phyloP scores from a whole-genome alignment of 2,113 vertebrate species.

The Tachysurus fulvidraco region DNA sequence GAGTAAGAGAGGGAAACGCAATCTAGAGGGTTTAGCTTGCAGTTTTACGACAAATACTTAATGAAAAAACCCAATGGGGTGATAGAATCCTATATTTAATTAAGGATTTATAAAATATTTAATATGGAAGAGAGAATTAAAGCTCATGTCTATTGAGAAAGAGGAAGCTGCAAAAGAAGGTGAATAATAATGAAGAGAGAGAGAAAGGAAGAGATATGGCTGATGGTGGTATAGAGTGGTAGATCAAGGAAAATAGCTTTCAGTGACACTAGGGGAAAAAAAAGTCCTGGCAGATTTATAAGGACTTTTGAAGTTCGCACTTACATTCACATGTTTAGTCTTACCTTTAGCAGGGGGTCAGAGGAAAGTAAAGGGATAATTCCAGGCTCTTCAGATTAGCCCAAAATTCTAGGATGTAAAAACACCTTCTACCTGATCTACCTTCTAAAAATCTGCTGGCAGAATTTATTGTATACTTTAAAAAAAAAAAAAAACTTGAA shows the following conservation, averaged over 20 bases:
- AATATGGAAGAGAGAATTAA: conserved; percentile 59
- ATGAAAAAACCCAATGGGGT: conserved; percentile 73
- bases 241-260: conserved; percentile 64
- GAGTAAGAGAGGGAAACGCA: conserved; percentile 60
- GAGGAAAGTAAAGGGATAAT: conserved; percentile 68
- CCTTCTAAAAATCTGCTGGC: neutral
- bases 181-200: conserved; percentile 51
- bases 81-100: conserved; percentile 77
- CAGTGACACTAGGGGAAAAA: conserved; percentile 66
- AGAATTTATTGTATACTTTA: neutral
- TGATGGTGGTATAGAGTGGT: conserved; percentile 67
- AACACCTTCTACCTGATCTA: neutral
- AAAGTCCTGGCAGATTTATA: conserved; percentile 69
- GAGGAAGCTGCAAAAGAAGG: conserved; percentile 38
- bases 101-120: conserved; percentile 78
- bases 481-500: neutral
- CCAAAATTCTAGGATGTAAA: conserved; percentile 28
- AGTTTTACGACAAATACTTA: conserved; percentile 77
- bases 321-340: conserved; percentile 57
- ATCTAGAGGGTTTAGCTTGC: conserved; percentile 70
- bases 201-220: conserved; percentile 20
- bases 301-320: conserved; percentile 67
- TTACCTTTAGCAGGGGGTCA: conserved; percentile 66
- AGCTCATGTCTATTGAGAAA: conserved; percentile 63
- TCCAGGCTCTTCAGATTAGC: conserved; percentile 65